Base-by-base conservation (phyloP, 92 coral and sea anemone species). In the Actinernus sp. region DNA sequence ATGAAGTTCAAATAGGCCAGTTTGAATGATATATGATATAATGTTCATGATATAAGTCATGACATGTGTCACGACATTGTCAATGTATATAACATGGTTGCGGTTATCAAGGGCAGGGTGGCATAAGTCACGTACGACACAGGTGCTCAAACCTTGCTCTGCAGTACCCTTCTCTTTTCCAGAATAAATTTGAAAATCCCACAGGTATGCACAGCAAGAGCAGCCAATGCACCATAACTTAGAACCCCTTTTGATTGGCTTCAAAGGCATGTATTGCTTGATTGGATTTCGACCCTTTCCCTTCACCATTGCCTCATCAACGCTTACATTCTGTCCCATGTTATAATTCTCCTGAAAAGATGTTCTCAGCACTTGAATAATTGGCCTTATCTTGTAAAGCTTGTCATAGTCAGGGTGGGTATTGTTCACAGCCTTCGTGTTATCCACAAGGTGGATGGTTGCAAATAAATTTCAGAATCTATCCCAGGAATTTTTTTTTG, bases 201-300 rank as follows among this genome's bases (percentile, higher is more conserved):
- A 66, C 37, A 66, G 22, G 31, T 65, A 65, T 65, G 58, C 73
- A 66, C 52, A 66, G 25, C 61, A 66, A 3, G 74, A 65, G 27
- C 73, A 65, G 7, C 58, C 73, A 32, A 64, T 39, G 36, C 39
- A 41, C 59, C 71, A 64, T 29, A 50, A 24, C 30, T 65, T 65
- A 12, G 73, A 31, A 31, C 50, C 61, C 21, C 61, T 50, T 51
- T 65, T 64, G 25, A 48, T 31, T 11, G 73, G 61, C 22, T 49
- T 65, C 22, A 19, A 31, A 20, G 73, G 61, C 31, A 65, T 50
- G 61, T 65, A 65, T 21, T 65, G 73, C 47, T 65, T 65, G 17
- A 65, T 31, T 3, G 73, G 50, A 43, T 65, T 65, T 32, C 45
- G 40, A 1, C 60, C 73, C 36, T 65, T 65, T 3, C 60, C 73